Evolutionary conservation across 2,888 invertebrate genomes (phyloP).

Genomic region (Drosophila limbata): DNA sequence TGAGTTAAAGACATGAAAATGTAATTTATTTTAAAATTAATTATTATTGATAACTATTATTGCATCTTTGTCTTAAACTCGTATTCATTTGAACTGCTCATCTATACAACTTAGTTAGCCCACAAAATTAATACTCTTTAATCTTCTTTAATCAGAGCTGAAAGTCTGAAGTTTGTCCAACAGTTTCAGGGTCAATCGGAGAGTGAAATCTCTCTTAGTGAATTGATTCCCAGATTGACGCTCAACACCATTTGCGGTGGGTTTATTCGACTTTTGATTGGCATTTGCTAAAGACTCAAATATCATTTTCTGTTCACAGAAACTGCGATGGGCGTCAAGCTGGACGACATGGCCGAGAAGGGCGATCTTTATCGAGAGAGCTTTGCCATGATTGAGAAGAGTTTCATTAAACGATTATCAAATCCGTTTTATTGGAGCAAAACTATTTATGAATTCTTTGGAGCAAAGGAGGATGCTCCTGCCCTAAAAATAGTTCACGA

Average conservation of each 20-base stretch:
- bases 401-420: slow-evolving; percentile 64
- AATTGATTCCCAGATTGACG: slow-evolving; percentile 78
- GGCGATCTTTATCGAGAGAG: slow-evolving; percentile 75
- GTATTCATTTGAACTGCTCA: too few relatives aligned
- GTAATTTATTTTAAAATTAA: too few relatives aligned
- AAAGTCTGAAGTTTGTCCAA: slow-evolving; percentile 76
- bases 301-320: slow-evolving; percentile 47
- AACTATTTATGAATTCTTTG: slow-evolving; percentile 55
- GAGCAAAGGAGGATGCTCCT: slow-evolving; percentile 46
- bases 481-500: slow-evolving; percentile 67
- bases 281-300: neutral
- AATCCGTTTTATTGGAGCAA: slow-evolving; percentile 68
- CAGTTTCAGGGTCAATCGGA: slow-evolving; percentile 52
- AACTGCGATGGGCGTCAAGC: slow-evolving; percentile 78
- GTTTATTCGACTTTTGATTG: neutral
- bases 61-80: too few relatives aligned
- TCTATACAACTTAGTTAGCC: too few relatives aligned
- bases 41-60: too few relatives aligned
- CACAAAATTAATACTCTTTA: too few relatives aligned
- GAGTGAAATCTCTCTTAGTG: slow-evolving; percentile 59
- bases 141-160: slow-evolving; percentile 53
- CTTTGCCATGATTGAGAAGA: slow-evolving; percentile 71
- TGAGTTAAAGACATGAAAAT: slow-evolving; percentile 25
- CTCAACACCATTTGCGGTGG: slow-evolving; percentile 79
- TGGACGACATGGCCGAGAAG: slow-evolving; percentile 55